Evolutionary conservation across 1,140 invertebrate genomes (phyloP), one percentile per base, ranked within the genome.

Genomic region (Temnothorax nylanderi): DNA sequence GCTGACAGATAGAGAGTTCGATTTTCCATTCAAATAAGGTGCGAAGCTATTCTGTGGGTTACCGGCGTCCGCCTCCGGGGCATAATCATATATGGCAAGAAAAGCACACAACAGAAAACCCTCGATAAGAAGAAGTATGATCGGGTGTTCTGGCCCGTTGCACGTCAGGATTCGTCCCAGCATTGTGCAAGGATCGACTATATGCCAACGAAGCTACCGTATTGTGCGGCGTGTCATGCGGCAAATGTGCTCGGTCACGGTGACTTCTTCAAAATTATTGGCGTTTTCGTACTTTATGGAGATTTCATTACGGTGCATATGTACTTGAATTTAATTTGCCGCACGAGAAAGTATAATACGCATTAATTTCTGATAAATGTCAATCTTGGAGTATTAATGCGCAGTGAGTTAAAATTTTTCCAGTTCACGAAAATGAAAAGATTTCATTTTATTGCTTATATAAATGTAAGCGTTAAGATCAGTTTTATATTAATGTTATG

Each of bases 81-180:
- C 92, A 84, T 95, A 94, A 92, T 94, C 92, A 91, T 93, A 95
- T 78, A 84, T 87, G 41, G 89, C 85, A 85, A 94, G 90, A 92
- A 95, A 94, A 74, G 92, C 92, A 77, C 93, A 94, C n/a, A 95
- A 85, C 71, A 95, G 85, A 85, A 95, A 93, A 54, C 92, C 93
- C 77, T 95, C 90, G 87, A 94, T 87, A 88, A 94, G 93, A 74
- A 94, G 87, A 54, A 95, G 88, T 21, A 91, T 85, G 72, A 94
- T 93, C 47, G 92, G 92, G 26, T 91, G 90, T 44, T 69, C 89
- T 56, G 89, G 78, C 69, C 21, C 54, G 49, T n/a, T 8, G 41
- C 44, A 64, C 16, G 49, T 44, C 37, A 32, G 65, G 16, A 21
- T 49, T 32, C 44, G 34, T n/a, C 47, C 8, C 65, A 69, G 5